These are phyloP conservation scores for Poeciliopsis paucimaculata DNA, from an alignment of 2,797 vertebrate species.

Conservation along the genomic window DNA sequence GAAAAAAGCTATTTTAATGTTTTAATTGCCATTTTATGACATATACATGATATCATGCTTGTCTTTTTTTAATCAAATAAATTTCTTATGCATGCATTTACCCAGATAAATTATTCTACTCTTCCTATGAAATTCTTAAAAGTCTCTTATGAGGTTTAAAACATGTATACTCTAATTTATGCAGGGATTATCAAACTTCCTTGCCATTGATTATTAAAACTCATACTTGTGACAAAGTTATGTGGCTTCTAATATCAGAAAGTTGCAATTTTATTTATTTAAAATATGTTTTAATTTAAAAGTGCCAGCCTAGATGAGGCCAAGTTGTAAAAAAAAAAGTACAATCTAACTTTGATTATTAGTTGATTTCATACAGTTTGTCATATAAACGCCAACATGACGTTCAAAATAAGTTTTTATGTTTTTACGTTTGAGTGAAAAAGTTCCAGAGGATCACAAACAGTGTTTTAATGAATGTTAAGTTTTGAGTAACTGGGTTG, in stretches of 20 bases:
- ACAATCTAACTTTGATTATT: background rate
- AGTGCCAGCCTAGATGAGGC: background rate
- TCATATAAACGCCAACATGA: background rate
- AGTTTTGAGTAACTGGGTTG: background rate
- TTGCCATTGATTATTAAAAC: background rate
- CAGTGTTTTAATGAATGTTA: background rate
- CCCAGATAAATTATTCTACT: background rate
- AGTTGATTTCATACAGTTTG: background rate
- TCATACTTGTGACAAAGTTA: background rate
- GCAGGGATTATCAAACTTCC: background rate
- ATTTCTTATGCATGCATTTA: background rate
- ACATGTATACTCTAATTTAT: background rate
- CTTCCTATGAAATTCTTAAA: background rate
- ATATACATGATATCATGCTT: background rate
- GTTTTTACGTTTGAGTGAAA: background rate
- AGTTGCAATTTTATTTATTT: background rate
- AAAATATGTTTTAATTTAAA: background rate
- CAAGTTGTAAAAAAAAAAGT: background rate
- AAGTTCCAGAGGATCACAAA: background rate
- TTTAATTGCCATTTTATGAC: background rate
- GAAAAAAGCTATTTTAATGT: background rate
- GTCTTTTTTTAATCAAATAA: background rate
- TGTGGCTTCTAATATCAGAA: background rate
- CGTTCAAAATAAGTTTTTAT: background rate
- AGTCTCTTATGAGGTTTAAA: background rate